Conservation (phyloP, 2,113 vertebrate genomes). For the Corynorhinus townsendii region DNA sequence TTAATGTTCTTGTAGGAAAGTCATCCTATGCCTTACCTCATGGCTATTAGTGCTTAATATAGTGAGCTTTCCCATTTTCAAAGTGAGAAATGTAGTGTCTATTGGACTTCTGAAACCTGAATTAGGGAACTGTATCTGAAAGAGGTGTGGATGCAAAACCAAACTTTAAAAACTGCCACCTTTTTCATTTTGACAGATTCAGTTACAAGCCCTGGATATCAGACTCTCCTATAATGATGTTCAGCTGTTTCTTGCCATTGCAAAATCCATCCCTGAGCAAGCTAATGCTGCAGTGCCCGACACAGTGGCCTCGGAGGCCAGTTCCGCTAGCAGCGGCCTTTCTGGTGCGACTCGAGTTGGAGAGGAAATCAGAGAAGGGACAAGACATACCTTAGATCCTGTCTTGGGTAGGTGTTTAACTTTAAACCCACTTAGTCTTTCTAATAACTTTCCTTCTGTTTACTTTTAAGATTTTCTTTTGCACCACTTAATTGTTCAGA, state of each 20-base stretch:
- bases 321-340: not conserved
- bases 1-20: not conserved
- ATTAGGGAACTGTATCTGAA: not conserved
- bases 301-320: not conserved
- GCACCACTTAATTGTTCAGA: slow-evolving; percentile 1
- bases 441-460: not conserved
- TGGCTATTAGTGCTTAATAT: slow-evolving; percentile 12
- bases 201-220: slow-evolving; percentile 94
- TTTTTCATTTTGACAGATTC: slow-evolving; percentile 84
- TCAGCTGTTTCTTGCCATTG: slow-evolving; percentile 94
- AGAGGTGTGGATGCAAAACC: not conserved
- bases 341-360: not conserved
- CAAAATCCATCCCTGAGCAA: slow-evolving; percentile 92
- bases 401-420: slow-evolving; percentile 83
- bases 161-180: not conserved
- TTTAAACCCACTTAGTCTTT: not conserved
- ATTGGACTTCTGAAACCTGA: not conserved
- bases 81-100: slow-evolving; percentile 3
- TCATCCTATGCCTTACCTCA: not conserved
- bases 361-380: slow-evolving; percentile 68
- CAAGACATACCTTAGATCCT: slow-evolving; percentile 82
- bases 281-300: slow-evolving; percentile 71
- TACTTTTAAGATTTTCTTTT: not conserved
- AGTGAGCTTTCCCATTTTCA: not conserved
- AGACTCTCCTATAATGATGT: slow-evolving; percentile 98